A percentile compares a stretch with the other conserved stretches of the same genome.
These are phyloP conservation scores for Tiliacea citrago DNA, from an alignment of 2,888 invertebrate species.

Conservation along the genomic window DNA sequence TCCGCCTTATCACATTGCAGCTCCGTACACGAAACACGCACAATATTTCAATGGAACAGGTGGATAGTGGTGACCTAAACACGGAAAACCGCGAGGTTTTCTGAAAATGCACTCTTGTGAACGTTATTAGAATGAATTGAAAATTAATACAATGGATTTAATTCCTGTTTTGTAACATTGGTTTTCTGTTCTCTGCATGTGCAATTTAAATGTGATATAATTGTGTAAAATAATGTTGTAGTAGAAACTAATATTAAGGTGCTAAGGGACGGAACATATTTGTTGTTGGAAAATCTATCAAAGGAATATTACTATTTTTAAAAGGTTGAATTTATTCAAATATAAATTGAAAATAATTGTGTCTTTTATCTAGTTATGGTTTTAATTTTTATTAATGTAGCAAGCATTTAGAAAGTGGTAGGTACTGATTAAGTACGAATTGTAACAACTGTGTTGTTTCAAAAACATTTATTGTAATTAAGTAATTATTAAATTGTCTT, in stretches of 20 bases:
- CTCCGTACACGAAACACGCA: constrained; percentile 95
- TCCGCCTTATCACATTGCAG: constrained; percentile 96
- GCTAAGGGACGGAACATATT: constrained; percentile 83
- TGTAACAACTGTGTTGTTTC: constrained; percentile 89
- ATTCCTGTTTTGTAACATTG: constrained; percentile 66
- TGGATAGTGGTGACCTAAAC: constrained; percentile 81
- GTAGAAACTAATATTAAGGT: constrained; percentile 83
- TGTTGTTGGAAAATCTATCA: constrained; percentile 74
- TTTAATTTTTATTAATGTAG: constrained; percentile 64
- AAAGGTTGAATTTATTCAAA: constrained; percentile 66
- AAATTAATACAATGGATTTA: constrained; percentile 64
- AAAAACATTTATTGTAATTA: constrained; percentile 62
- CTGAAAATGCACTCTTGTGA: constrained; percentile 73
- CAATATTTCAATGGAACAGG: constrained; percentile 91
- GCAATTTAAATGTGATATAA: constrained; percentile 89
- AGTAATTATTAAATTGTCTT: constrained; percentile 46
- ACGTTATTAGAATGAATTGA: constrained; percentile 72
- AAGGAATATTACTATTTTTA: constrained; percentile 71
- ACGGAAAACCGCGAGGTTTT: constrained; percentile 73
- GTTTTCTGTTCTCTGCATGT: constrained; percentile 81
- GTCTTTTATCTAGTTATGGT: constrained; percentile 65
- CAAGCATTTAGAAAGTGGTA: constrained; percentile 75
- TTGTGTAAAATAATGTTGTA: constrained; percentile 78
- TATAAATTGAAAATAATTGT: constrained; percentile 66
- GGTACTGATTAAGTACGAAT: constrained; percentile 86